phyloP scores from a whole-genome alignment of 2,888 invertebrate genomes.

The Phortica magna region DNA sequence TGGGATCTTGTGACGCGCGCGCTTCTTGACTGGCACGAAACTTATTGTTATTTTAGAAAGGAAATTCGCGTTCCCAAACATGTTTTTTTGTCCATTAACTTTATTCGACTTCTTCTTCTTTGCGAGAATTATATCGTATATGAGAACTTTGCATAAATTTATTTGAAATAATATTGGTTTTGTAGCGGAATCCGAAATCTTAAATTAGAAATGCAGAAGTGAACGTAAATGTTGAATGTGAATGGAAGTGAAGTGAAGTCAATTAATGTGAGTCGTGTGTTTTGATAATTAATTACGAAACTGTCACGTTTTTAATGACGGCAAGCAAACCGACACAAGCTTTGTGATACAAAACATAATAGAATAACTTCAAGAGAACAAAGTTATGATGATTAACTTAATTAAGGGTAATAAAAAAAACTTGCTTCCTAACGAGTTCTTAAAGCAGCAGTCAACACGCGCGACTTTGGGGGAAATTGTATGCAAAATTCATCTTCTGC shows the following conservation, averaged over 20 bases:
- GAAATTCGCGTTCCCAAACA: neutral
- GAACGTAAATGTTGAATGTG: neutral
- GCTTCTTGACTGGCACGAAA: neutral
- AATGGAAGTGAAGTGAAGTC: neutral
- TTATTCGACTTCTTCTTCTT: neutral
- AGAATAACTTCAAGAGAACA: no score
- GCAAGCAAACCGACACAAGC: no score
- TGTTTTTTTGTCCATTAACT: no score
- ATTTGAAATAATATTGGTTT: neutral
- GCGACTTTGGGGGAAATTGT: no score
- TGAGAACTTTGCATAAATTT: slow-evolving; percentile 16
- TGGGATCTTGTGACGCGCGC: no score
- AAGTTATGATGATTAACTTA: no score
- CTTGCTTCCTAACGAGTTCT: no score
- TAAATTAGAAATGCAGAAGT: slow-evolving; percentile 15
- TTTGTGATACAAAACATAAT: no score
- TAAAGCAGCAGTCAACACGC: no score
- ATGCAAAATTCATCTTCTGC: no score
- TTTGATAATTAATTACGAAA: neutral
- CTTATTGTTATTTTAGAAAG: slow-evolving; percentile 16
- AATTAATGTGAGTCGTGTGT: neutral
- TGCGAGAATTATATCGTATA: neutral
- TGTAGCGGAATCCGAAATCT: neutral
- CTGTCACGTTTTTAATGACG: neutral
- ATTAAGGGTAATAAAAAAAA: no score